These are phyloP conservation scores for Herpetotheres cachinnans DNA, from an alignment of 2,113 vertebrate genomes.

Conservation along the genomic window DNA sequence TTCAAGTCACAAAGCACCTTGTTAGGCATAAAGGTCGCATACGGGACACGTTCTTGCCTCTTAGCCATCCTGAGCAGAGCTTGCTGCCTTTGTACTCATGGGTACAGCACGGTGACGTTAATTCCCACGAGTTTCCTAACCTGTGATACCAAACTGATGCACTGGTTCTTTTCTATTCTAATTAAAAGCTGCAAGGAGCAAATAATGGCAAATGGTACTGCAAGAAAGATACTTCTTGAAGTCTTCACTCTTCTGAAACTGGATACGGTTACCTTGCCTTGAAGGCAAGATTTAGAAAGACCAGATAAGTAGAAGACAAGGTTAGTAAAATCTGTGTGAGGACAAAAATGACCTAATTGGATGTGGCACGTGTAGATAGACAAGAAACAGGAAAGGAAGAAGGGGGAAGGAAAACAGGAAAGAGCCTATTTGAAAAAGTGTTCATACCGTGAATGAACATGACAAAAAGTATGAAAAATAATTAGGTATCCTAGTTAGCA, in stretches of 20 bases:
- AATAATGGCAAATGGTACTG: neutral
- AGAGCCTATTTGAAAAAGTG: neutral
- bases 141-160: neutral
- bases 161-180: neutral
- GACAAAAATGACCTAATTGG: neutral
- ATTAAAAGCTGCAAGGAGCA: neutral
- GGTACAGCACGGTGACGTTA: accelerated
- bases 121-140: neutral
- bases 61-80: neutral
- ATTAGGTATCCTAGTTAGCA: neutral
- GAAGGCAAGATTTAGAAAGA: neutral
- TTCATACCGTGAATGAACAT: neutral
- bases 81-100: neutral
- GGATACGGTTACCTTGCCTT: neutral
- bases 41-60: accelerated
- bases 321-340: neutral
- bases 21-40: neutral
- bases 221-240: neutral
- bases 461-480: neutral
- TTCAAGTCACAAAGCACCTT: neutral
- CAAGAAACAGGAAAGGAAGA: neutral
- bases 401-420: neutral
- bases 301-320: neutral
- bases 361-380: neutral
- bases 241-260: neutral